Conservation (phyloP, 2,888 invertebrate species). For the Diarsia mendica region DNA sequence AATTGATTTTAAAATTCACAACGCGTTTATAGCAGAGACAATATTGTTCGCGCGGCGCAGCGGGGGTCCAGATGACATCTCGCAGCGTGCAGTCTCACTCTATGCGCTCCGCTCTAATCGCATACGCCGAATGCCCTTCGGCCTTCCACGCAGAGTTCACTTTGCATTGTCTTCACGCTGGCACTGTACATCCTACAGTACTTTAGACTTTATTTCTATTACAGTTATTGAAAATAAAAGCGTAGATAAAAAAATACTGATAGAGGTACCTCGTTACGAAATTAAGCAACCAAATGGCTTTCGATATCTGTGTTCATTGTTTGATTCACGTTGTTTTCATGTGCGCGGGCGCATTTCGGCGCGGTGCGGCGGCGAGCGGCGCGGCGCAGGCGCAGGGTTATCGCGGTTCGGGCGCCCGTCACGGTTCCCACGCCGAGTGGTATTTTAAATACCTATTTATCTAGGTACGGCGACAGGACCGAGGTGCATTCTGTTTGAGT, state of each 20-base stretch:
- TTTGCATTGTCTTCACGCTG: conserved; percentile 55
- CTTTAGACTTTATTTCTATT: conserved; percentile 80
- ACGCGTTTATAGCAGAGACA: conserved; percentile 87
- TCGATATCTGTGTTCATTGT: conserved; percentile 85
- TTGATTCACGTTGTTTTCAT: conserved; percentile 80
- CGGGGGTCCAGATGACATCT: conserved; percentile 89
- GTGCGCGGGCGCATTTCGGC: conserved; percentile 65
- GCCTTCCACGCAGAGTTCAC: conserved; percentile 54
- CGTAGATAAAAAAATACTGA: conserved; percentile 85
- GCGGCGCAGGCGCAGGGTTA: conserved; percentile 77
- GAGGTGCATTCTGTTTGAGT: conserved; percentile 85
- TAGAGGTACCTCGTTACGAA: conserved; percentile 83
- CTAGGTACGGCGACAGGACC: conserved; percentile 87
- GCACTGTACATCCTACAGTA: conserved; percentile 67
- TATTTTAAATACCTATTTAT: conserved; percentile 90
- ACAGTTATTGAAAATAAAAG: conserved; percentile 86
- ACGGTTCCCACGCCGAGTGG: conserved; percentile 89
- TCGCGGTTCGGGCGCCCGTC: conserved; percentile 83
- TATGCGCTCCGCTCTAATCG: conserved; percentile 73
- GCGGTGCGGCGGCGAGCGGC: conserved; percentile 77
- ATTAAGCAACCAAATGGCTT: conserved; percentile 87
- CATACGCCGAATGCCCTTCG: conserved; percentile 45
- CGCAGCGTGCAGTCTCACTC: conserved; percentile 87
- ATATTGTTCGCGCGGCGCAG: conserved; percentile 89
- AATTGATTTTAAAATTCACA: conserved; percentile 88